Evolutionary conservation across 1,140 invertebrate species (phyloP).

Genomic region (Anoplophora glabripennis): DNA sequence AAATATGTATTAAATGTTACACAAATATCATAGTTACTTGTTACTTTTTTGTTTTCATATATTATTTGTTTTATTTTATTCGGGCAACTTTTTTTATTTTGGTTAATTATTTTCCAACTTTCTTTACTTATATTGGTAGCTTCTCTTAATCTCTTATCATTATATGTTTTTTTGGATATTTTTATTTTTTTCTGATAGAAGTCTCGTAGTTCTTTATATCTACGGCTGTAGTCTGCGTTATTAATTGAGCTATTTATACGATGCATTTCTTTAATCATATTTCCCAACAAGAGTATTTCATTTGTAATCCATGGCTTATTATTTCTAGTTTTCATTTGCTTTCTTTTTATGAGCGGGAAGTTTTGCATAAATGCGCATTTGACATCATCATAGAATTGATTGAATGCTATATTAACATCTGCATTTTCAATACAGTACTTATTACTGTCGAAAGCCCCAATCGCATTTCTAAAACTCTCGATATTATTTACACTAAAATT

Average conservation of each 20-base stretch:
- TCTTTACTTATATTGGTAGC: not conserved
- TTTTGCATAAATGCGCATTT: not conserved
- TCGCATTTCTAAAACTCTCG: not conserved
- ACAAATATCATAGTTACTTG: not conserved
- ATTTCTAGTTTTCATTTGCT: not conserved
- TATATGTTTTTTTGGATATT: not conserved
- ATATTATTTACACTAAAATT: not conserved
- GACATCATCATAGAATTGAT: not conserved
- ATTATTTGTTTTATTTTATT: not conserved
- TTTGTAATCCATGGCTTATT: not conserved
- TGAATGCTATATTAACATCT: not conserved
- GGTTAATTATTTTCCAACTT: slow-evolving; percentile 2
- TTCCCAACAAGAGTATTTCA: not conserved
- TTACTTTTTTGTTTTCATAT: not conserved
- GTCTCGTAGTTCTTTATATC: not conserved
- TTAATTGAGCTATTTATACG: not conserved
- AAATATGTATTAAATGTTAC: not conserved
- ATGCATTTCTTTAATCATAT: no score
- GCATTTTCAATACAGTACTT: no score
- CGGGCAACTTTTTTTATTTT: not conserved
- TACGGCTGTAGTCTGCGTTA: not conserved
- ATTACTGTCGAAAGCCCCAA: not conserved
- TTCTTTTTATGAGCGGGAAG: not conserved
- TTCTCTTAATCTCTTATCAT: not conserved
- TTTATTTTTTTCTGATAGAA: not conserved